Evolutionary conservation across 2,113 vertebrate species (phyloP).

Genomic region (Octodon degus): DNA sequence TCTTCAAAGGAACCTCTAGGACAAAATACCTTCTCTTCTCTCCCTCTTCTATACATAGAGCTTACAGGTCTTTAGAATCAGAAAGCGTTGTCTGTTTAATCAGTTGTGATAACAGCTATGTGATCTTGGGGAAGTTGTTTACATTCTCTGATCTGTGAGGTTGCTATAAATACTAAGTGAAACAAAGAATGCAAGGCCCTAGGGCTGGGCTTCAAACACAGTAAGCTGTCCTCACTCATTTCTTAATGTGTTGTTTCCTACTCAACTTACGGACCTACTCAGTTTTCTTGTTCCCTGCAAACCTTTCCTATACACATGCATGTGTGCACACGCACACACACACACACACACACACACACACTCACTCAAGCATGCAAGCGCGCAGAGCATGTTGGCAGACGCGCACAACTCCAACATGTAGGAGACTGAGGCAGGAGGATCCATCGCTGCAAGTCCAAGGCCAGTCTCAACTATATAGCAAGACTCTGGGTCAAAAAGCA

Average conservation of each 20-base stretch:
- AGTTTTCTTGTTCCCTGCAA: neutral
- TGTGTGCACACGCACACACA: too few species aligned
- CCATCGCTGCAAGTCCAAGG: neutral
- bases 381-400: neutral
- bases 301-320: accelerated
- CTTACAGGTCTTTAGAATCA: neutral
- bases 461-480: neutral
- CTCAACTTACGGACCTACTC: neutral
- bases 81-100: slow-evolving; percentile 4
- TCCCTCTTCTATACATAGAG: neutral
- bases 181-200: neutral
- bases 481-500: neutral
- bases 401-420: neutral
- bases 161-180: neutral
- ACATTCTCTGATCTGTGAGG: neutral
- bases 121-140: slow-evolving; percentile 22
- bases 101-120: neutral
- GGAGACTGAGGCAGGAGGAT: neutral
- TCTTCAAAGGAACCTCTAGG: neutral
- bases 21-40: neutral
- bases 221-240: neutral
- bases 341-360: neutral
- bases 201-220: neutral
- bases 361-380: neutral
- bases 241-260: neutral